Percentiles rank a stretch among this genome's conserved stretches.
These are phyloP conservation scores for Microplitis manilae DNA, from an alignment of 2,888 invertebrate species.

Conservation along the genomic window DNA sequence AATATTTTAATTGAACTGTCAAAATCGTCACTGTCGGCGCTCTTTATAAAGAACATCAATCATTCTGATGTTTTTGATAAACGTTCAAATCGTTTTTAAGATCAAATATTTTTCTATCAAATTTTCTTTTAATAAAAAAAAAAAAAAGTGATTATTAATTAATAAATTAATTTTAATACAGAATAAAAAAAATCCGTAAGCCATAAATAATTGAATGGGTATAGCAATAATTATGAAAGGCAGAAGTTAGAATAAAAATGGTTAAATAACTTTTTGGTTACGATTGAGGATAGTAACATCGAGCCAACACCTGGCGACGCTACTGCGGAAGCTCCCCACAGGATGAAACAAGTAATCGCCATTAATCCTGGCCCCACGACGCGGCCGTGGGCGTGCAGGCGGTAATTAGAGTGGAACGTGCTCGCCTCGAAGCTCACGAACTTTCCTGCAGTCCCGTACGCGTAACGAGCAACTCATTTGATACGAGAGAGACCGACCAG, in stretches of 20 bases:
- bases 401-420: constrained; percentile 61
- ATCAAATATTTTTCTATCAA: constrained; percentile 3
- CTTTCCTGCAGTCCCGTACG: constrained; percentile 45
- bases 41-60: neutral
- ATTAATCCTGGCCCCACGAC: constrained; percentile 47
- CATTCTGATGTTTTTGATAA: constrained; percentile 5
- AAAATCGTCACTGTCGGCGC: neutral
- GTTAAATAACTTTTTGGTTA: neutral
- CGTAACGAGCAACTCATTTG: constrained; percentile 46
- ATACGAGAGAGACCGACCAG: constrained; percentile 2
- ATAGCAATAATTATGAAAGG: neutral
- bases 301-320: constrained; percentile 36
- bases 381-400: constrained; percentile 44
- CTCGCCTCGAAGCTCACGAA: constrained; percentile 49
- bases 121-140: too few species aligned
- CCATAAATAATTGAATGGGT: neutral
- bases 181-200: neutral
- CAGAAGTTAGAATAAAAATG: neutral
- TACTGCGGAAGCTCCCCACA: constrained; percentile 31
- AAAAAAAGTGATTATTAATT: too few species aligned
- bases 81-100: neutral
- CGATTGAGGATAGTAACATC: constrained; percentile 12
- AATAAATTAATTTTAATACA: too few species aligned
- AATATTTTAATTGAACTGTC: neutral
- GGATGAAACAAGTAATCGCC: constrained; percentile 47